phyloP scores from a whole-genome alignment of 2,113 vertebrate species.

The Laterallus jamaicensis region DNA sequence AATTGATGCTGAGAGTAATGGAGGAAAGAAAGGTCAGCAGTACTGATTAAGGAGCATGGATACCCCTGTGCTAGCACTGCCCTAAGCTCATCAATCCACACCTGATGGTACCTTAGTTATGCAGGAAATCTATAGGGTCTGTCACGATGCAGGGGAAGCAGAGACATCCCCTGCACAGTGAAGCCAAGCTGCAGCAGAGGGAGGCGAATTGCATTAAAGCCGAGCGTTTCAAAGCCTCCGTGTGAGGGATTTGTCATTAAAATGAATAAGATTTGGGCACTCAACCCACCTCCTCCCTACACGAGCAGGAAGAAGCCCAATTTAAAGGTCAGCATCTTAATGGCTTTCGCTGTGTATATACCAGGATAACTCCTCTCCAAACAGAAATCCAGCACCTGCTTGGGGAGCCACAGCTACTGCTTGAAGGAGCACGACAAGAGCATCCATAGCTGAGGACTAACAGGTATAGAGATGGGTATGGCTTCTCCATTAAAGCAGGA shows the following conservation, averaged over 20 bases:
- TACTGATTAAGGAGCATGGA: not conserved
- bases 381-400: conserved; percentile 30
- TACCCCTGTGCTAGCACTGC: not conserved
- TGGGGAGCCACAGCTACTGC: not conserved
- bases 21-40: conserved; percentile 24
- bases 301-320: conserved; percentile 50
- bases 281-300: conserved; percentile 53
- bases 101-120: not conserved
- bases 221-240: conserved; percentile 35
- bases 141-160: not conserved
- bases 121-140: not conserved
- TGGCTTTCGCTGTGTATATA: not conserved
- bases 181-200: conserved; percentile 24
- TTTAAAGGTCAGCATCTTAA: conserved; percentile 61
- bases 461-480: fast-evolving
- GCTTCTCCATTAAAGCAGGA: not conserved
- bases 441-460: not conserved
- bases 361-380: conserved; percentile 33
- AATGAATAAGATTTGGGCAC: conserved; percentile 63
- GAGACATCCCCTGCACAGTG: not conserved
- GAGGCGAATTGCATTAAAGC: conserved; percentile 18
- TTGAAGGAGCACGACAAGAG: not conserved
- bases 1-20: not conserved
- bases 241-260: conserved; percentile 62
- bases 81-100: conserved; percentile 3